Evolutionary conservation across 2,113 vertebrate genomes (phyloP).

Genomic region (Amblyornis subalaris): DNA sequence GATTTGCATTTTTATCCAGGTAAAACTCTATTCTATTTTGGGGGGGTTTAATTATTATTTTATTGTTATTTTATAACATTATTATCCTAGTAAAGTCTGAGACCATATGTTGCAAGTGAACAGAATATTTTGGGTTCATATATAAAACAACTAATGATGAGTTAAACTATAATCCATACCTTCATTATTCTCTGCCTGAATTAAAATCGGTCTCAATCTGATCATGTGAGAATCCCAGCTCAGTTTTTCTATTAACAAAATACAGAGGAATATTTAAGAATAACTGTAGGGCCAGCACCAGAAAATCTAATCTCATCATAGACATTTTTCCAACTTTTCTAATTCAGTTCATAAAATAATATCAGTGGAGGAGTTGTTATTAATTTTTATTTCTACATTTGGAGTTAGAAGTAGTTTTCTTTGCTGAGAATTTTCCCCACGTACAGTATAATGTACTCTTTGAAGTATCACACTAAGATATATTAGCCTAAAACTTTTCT

Average conservation of each 20-base stretch:
- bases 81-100: neutral
- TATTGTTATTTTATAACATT: neutral
- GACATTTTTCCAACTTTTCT: neutral
- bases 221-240: neutral
- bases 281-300: neutral
- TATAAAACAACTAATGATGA: neutral
- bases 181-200: neutral
- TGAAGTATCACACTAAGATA: neutral
- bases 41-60: neutral
- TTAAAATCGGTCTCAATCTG: neutral
- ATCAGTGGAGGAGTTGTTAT: neutral
- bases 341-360: neutral
- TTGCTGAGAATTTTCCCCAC: neutral
- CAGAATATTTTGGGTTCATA: neutral
- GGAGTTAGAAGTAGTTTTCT: neutral
- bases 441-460: neutral
- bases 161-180: neutral
- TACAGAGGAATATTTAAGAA: neutral
- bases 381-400: neutral
- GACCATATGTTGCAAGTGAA: accelerated
- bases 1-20: neutral
- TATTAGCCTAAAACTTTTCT: neutral
- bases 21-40: accelerated
- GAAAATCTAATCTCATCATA: neutral
- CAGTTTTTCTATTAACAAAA: neutral